Percentiles rank a stretch among this genome's conserved stretches.
Evolutionary conservation across 2,113 vertebrate species (phyloP).

Genomic region (Neopipo cinnamomea): DNA sequence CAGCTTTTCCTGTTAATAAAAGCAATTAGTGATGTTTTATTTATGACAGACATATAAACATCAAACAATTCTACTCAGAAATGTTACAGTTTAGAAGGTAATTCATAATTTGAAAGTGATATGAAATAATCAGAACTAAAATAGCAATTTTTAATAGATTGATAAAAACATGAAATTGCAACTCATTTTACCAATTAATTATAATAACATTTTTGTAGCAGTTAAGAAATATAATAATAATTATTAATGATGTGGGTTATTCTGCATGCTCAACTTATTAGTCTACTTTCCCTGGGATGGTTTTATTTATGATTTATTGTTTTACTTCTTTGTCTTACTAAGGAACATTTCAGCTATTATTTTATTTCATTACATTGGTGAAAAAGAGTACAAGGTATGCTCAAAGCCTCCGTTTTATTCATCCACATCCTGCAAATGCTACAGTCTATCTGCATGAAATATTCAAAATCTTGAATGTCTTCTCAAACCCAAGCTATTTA

Average conservation of each 20-base stretch:
- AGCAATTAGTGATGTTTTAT: neutral
- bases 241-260: neutral
- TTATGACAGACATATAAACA: neutral
- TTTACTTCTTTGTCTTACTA: neutral
- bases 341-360: neutral
- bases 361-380: neutral
- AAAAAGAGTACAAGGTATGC: neutral
- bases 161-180: neutral
- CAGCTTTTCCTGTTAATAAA: slow-evolving; percentile 81
- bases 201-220: neutral
- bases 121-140: neutral
- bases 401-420: neutral
- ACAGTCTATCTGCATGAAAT: neutral
- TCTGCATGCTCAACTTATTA: neutral
- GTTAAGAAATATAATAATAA: neutral
- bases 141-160: neutral
- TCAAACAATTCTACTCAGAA: neutral
- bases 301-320: neutral
- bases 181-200: neutral
- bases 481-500: neutral
- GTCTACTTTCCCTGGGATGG: neutral
- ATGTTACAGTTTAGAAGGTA: neutral
- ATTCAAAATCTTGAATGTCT: neutral
- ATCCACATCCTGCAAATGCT: neutral
- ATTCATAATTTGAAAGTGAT: neutral